Conservation (phyloP, 2,797 vertebrate species). For the Mycteria americana region DNA sequence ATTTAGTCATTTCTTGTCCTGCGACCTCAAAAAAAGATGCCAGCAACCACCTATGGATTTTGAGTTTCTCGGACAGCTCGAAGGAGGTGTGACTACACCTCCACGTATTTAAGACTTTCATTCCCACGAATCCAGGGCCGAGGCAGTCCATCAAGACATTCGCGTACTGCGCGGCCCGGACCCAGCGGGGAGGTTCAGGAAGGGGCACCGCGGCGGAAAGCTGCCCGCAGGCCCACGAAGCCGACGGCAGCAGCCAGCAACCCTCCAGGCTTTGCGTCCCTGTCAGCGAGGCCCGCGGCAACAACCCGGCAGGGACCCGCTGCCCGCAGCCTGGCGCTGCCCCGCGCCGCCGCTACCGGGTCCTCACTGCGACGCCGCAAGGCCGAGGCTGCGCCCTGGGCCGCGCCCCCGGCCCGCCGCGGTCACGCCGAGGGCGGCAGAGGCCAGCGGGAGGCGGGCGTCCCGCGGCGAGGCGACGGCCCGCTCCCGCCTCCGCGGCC, state of each 20-base stretch:
- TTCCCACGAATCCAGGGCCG: neutral
- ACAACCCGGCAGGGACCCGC: neutral
- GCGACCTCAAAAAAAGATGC: rapidly evolving
- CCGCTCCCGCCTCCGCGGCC: rapidly evolving
- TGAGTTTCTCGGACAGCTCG: rapidly evolving
- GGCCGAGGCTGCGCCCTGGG: too few relatives aligned
- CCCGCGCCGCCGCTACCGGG: too few relatives aligned
- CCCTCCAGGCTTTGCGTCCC: rapidly evolving
- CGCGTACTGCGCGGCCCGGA: rapidly evolving
- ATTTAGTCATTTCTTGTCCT: too few relatives aligned
- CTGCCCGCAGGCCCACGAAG: neutral
- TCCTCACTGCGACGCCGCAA: too few relatives aligned
- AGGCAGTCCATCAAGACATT: neutral
- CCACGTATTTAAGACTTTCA: rapidly evolving
- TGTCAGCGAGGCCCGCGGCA: neutral
- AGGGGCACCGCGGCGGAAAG: too few relatives aligned
- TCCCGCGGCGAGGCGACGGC: too few relatives aligned
- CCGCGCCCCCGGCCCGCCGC: neutral
- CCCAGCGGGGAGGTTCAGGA: rapidly evolving
- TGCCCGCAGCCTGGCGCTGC: neutral
- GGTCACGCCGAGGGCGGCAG: too few relatives aligned
- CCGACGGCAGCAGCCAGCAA: too few relatives aligned
- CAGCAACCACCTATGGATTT: rapidly evolving
- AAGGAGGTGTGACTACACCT: rapidly evolving
- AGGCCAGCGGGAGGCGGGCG: too few relatives aligned